These are phyloP conservation scores for Pandemis cinnamomeana DNA, from an alignment of 2,888 invertebrate species.

Conservation along the genomic window DNA sequence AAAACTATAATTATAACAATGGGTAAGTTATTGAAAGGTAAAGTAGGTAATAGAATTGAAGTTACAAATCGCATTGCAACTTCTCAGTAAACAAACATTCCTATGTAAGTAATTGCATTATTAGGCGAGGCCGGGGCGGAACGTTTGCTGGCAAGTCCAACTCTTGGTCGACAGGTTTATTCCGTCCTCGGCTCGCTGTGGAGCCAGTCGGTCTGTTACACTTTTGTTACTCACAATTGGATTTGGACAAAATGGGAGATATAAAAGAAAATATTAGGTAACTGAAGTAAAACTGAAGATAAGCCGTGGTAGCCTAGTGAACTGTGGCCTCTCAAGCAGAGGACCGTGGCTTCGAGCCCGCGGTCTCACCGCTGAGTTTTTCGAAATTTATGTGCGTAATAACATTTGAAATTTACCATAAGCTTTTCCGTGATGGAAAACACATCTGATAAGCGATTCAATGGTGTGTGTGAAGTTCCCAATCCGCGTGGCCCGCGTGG, in stretches of 20 bases:
- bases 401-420: too few relatives aligned
- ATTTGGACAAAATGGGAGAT: constrained; percentile 11
- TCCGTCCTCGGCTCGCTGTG: constrained; percentile 4
- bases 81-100: constrained; percentile 24
- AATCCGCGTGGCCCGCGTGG: too few relatives aligned
- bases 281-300: too few relatives aligned
- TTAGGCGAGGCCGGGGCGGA: constrained; percentile 20
- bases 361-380: too few relatives aligned
- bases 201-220: constrained; percentile 33
- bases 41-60: not conserved
- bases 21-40: not conserved
- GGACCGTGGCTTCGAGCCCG: too few relatives aligned
- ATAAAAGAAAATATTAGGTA: not conserved
- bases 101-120: constrained; percentile 29
- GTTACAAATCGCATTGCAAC: constrained; percentile 31
- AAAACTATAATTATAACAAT: not conserved
- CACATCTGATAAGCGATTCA: too few relatives aligned
- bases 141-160: constrained; percentile 35
- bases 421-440: too few relatives aligned
- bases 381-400: too few relatives aligned
- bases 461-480: too few relatives aligned
- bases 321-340: too few relatives aligned
- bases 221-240: constrained; percentile 12
- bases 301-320: too few relatives aligned
- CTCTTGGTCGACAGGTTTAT: constrained; percentile 38